These are phyloP conservation scores for Prinia subflava DNA, from an alignment of 2,113 vertebrate species.

Conservation along the genomic window DNA sequence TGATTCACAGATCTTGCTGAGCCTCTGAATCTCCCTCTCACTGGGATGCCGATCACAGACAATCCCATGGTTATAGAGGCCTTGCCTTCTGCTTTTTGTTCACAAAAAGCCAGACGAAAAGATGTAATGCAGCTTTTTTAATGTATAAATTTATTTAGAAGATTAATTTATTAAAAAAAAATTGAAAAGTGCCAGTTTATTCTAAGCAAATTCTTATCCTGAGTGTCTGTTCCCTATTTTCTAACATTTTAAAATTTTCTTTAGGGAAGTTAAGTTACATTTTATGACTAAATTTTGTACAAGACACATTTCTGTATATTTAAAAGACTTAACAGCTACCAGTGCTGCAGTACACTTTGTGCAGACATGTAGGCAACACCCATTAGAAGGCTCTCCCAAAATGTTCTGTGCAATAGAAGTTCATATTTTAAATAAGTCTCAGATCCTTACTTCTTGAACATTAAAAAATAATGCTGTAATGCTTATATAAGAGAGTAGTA, in stretches of 20 bases:
- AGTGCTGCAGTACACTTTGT: background rate
- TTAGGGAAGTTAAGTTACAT: background rate
- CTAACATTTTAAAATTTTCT: background rate
- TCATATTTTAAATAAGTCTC: background rate
- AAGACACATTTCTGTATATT: background rate
- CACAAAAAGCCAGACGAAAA: background rate
- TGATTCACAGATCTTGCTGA: background rate
- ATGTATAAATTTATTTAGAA: background rate
- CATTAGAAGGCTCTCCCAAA: background rate
- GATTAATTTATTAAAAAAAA: background rate
- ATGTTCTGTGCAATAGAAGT: background rate
- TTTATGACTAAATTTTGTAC: background rate
- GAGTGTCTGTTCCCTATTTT: background rate
- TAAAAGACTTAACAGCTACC: background rate
- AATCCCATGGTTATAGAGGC: rapidly evolving
- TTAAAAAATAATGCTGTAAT: background rate
- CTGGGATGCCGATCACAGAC: background rate
- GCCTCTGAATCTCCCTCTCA: background rate
- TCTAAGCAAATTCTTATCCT: background rate
- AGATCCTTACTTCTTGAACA: background rate
- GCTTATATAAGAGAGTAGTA: background rate
- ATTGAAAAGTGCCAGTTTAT: background rate
- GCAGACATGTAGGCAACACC: background rate
- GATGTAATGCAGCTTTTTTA: background rate
- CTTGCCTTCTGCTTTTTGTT: background rate